These are phyloP conservation scores for Deroplatys truncata DNA, from an alignment of 2,888 invertebrate genomes.

Conservation along the genomic window DNA sequence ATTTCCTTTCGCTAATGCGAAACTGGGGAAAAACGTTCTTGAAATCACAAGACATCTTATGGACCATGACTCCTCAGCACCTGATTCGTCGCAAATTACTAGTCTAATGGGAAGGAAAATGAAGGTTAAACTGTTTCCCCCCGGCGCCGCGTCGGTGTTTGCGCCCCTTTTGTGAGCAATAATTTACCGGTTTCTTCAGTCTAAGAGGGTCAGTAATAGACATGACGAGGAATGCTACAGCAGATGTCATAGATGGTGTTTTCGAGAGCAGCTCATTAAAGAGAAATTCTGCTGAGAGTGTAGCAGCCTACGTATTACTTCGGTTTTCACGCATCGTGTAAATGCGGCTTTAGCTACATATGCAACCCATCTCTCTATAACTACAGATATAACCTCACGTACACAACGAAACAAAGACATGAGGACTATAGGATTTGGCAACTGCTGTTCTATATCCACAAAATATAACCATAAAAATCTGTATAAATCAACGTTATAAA, in stretches of 20 bases:
- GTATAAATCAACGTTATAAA: too few species aligned
- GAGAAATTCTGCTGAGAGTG: too few species aligned
- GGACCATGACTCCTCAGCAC: not conserved
- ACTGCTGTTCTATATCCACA: too few species aligned
- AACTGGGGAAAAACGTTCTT: conserved; percentile 11
- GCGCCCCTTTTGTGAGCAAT: not conserved
- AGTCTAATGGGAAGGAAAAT: conserved; percentile 6
- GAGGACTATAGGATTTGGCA: too few species aligned
- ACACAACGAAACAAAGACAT: too few species aligned
- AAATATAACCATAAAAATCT: too few species aligned
- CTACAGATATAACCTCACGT: too few species aligned
- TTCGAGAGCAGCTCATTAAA: not conserved
- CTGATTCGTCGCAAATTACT: conserved; percentile 4
- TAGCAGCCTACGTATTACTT: too few species aligned
- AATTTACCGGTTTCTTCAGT: not conserved
- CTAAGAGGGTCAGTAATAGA: not conserved
- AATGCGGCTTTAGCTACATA: too few species aligned
- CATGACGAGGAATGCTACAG: not conserved
- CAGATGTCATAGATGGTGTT: not conserved
- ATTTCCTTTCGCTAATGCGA: conserved; percentile 28
- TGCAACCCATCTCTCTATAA: too few species aligned
- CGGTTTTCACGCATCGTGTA: too few species aligned
- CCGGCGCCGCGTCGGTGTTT: not conserved
- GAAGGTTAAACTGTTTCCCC: conserved; percentile 2
- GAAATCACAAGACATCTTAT: conserved; percentile 7